These are phyloP conservation scores for Meiosimyza decipiens DNA, from an alignment of 2,888 invertebrate species.

Conservation along the genomic window DNA sequence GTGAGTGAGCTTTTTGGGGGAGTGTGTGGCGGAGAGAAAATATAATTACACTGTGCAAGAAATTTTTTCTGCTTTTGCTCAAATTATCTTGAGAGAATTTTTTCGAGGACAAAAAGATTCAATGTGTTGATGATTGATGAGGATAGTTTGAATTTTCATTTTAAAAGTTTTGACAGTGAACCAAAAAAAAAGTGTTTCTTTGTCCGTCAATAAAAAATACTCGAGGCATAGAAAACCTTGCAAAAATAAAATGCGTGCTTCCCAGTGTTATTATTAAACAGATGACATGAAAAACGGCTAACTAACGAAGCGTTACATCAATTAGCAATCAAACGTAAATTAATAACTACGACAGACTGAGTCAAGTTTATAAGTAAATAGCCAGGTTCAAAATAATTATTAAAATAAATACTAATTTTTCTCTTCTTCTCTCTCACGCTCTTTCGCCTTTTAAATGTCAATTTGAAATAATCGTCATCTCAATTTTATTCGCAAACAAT, in stretches of 20 bases:
- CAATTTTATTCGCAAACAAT: conserved; percentile 14
- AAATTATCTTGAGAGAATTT: too few species aligned
- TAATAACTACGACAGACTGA: conserved; percentile 8
- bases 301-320: conserved; percentile 4
- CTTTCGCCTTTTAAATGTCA: conserved; percentile 4
- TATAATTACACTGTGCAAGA: too few species aligned
- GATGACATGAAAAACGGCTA: not conserved
- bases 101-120: too few species aligned
- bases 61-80: too few species aligned
- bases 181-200: too few species aligned
- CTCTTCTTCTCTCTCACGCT: conserved; percentile 1
- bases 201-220: too few species aligned
- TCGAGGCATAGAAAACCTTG: too few species aligned
- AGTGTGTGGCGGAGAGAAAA: not conserved
- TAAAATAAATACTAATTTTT: conserved; percentile 5
- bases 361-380: conserved; percentile 7
- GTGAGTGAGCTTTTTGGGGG: conserved; percentile 19
- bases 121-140: too few species aligned
- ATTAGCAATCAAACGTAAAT: conserved; percentile 1
- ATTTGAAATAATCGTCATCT: conserved; percentile 10
- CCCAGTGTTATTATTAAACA: not conserved
- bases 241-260: too few species aligned
- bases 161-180: too few species aligned
- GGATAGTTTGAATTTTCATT: too few species aligned
- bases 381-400: not conserved